Conservation (phyloP, 2,113 vertebrate species). For the Crotalus tigris region DNA sequence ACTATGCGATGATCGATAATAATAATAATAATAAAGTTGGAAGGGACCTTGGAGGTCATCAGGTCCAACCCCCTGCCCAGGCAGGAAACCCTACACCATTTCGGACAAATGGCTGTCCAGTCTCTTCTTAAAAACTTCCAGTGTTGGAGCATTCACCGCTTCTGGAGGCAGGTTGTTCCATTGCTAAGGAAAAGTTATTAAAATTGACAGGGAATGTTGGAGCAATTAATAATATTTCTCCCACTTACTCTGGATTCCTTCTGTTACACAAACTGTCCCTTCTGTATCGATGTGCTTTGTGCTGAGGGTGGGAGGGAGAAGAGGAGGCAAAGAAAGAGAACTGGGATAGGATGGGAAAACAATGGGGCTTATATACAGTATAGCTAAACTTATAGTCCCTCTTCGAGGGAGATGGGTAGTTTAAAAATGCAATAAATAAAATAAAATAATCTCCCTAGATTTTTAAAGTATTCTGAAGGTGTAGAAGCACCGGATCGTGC, state of each 20-base stretch:
- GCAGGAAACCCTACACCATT: too few species aligned
- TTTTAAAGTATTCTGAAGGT: background rate
- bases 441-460: background rate
- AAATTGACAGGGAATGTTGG: background rate
- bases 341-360: too few species aligned
- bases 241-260: background rate
- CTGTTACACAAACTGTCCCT: background rate
- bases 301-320: background rate
- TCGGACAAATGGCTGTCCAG: too few species aligned
- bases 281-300: background rate
- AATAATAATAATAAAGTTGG: too few species aligned
- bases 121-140: too few species aligned
- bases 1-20: too few species aligned
- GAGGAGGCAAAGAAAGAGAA: too few species aligned
- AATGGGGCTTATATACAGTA: background rate
- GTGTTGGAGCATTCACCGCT: too few species aligned
- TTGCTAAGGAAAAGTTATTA: background rate
- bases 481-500: background rate
- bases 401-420: background rate
- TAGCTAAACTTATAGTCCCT: background rate
- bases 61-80: too few species aligned
- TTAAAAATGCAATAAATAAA: background rate
- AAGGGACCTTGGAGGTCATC: too few species aligned
- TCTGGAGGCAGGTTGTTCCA: too few species aligned
- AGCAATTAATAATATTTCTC: background rate